These are phyloP conservation scores for Pseudolycoriella hygida DNA, from an alignment of 2,888 invertebrate genomes.

Conservation along the genomic window DNA sequence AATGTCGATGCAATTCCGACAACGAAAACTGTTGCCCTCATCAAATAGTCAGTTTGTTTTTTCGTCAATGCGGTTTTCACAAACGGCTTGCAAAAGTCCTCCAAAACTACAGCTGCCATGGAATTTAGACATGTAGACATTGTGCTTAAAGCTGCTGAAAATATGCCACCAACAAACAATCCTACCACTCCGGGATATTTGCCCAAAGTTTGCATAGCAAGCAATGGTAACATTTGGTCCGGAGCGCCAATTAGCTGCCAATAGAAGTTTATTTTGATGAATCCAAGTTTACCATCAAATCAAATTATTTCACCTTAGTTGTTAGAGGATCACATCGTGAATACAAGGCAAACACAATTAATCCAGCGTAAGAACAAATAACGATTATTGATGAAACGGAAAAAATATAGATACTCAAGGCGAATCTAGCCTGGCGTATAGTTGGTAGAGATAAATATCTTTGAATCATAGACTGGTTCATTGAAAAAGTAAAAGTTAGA, in stretches of 20 bases:
- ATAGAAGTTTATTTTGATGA: slow-evolving; percentile 1
- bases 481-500: slow-evolving; percentile 56
- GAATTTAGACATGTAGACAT: slow-evolving; percentile 67
- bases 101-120: slow-evolving; percentile 61
- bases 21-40: slow-evolving; percentile 44
- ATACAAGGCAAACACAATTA: slow-evolving; percentile 56
- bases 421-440: slow-evolving; percentile 46
- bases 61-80: slow-evolving; percentile 37
- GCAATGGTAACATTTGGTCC: slow-evolving; percentile 65
- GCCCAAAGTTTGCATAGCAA: slow-evolving; percentile 71
- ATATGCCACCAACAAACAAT: slow-evolving; percentile 75
- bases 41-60: slow-evolving; percentile 39
- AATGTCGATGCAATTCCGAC: slow-evolving; percentile 46
- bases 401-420: slow-evolving; percentile 44
- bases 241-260: slow-evolving; percentile 51
- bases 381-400: slow-evolving; percentile 41
- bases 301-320: slow-evolving; percentile 40
- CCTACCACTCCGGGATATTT: slow-evolving; percentile 67
- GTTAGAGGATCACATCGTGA: slow-evolving; percentile 62
- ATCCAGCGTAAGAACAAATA: slow-evolving; percentile 52
- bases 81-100: slow-evolving; percentile 58
- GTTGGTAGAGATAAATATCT: slow-evolving; percentile 60
- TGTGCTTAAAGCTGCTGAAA: slow-evolving; percentile 74
- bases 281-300: slow-evolving; percentile 1
- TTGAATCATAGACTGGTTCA: slow-evolving; percentile 76